Evolutionary conservation across 1,140 invertebrate genomes (phyloP), one percentile per base, ranked within the genome.

Genomic region (Ridgeia piscesae): DNA sequence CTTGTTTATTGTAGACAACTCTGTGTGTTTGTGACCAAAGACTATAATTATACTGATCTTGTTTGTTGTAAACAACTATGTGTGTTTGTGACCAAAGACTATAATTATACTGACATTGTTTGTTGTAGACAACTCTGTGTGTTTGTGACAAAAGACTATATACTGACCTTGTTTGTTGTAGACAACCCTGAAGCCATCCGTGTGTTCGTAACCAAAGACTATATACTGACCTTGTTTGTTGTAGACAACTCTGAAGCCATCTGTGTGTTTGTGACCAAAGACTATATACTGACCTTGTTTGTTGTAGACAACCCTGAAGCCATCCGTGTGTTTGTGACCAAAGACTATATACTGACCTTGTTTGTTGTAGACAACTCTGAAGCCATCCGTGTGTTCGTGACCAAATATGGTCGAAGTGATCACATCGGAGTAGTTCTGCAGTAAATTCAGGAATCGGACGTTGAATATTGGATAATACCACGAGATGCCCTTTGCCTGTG

Each of bases 401-500:
- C 94, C 95, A 93, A 94, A 95, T 27, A 95, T 93, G 92, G 95
- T 94, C 27, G 93, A 92, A 6, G 91, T 14, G 33, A 95, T 95
- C 33, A 94, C 91, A 89, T 94, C 93, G 88, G 91, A 93, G 92
- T 94, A 93, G 48, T 93, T 94, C 92, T 97, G 96, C 0, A 99
- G 97, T 93, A 97, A 95, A 91, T 97, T 96, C 35, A 98, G 94
- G 95, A 98, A 98, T 90, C 92, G 93, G 27, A 94, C 93, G 91
- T 96, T 96, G 93, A 94, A 95, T 0, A 93, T 77, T 1, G 91
- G 91, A 91, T 95, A 94, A 91, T 95, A 95, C 94, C 95, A 96
- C 34, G 93, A 93, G 96, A 97, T 96, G 0, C 97, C 91, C 88
- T 97, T 96, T 35, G 97, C 97, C 35, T 98, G 97, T 94, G 98